A percentile compares a stretch with the other conserved stretches of the same genome.
Conservation (phyloP, 2,888 invertebrate genomes). For the Drosophila tripunctata region DNA sequence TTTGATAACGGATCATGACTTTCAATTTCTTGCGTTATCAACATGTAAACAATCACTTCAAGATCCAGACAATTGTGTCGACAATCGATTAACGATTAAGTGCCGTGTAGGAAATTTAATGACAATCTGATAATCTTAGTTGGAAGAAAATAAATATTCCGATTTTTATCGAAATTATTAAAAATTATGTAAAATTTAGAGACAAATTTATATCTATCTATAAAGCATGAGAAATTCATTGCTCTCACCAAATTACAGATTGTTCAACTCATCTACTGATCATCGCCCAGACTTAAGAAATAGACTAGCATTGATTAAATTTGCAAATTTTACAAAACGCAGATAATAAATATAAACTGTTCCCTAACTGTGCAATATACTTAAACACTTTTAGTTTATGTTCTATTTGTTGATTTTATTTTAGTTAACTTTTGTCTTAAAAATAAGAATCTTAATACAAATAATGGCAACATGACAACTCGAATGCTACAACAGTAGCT, state of each 20-base stretch:
- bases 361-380: too few species aligned
- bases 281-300: too few species aligned
- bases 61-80: slow-evolving; percentile 7
- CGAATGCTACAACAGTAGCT: slow-evolving; percentile 17
- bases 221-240: too few species aligned
- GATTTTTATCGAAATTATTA: too few species aligned
- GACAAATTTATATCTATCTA: too few species aligned
- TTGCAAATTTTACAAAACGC: too few species aligned
- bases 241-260: too few species aligned
- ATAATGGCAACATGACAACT: slow-evolving; percentile 8
- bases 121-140: not conserved
- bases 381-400: slow-evolving; percentile 9
- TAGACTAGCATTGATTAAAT: too few species aligned
- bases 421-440: slow-evolving; percentile 41
- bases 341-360: too few species aligned
- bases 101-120: not conserved
- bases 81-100: not conserved
- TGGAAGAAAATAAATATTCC: not conserved
- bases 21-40: slow-evolving; percentile 11
- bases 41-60: not conserved
- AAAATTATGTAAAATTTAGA: too few species aligned
- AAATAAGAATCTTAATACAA: slow-evolving; percentile 33
- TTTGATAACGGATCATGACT: slow-evolving; percentile 23
- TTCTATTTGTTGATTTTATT: slow-evolving; percentile 48
- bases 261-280: too few species aligned